These are phyloP conservation scores for Xenopus laevis DNA, from an alignment of 2,113 vertebrate genomes.

Conservation along the genomic window DNA sequence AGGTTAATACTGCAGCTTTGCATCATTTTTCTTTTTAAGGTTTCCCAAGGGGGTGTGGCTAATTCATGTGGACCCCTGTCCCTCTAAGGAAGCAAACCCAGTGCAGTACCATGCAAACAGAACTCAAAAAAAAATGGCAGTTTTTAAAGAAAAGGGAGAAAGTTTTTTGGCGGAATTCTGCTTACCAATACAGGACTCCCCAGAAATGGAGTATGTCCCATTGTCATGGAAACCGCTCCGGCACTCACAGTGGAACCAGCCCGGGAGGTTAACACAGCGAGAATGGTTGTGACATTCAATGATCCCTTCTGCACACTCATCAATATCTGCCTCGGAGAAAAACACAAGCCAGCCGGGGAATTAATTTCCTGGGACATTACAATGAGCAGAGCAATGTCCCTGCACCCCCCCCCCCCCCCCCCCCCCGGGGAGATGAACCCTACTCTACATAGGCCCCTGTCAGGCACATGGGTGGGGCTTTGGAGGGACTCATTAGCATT, in stretches of 20 bases:
- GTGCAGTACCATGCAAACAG: background rate
- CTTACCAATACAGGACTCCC: constrained; percentile 93
- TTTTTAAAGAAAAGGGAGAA: constrained; percentile 39
- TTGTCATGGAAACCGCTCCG: constrained; percentile 97
- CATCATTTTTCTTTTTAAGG: too few species aligned
- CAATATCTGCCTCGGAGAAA: constrained; percentile 86
- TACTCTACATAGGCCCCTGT: too few species aligned
- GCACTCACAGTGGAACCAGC: constrained; percentile 97
- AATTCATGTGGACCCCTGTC: too few species aligned
- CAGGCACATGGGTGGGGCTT: too few species aligned
- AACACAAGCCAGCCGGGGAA: constrained; percentile 70
- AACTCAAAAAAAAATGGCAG: too few species aligned
- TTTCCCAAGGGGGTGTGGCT: too few species aligned
- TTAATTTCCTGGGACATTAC: constrained; percentile 69
- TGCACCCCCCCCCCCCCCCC: too few species aligned
- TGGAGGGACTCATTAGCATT: constrained; percentile 9
- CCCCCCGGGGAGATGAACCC: too few species aligned
- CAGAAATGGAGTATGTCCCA: constrained; percentile 87
- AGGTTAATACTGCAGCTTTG: too few species aligned
- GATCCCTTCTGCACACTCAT: constrained; percentile 90
- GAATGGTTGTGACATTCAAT: constrained; percentile 93
- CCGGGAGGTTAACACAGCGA: constrained; percentile 93
- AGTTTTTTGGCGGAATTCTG: constrained; percentile 54
- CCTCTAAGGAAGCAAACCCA: too few species aligned
- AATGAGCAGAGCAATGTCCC: background rate